These are phyloP conservation scores for Cosmopolites sordidus DNA, from an alignment of 2,888 invertebrate species.

Conservation along the genomic window DNA sequence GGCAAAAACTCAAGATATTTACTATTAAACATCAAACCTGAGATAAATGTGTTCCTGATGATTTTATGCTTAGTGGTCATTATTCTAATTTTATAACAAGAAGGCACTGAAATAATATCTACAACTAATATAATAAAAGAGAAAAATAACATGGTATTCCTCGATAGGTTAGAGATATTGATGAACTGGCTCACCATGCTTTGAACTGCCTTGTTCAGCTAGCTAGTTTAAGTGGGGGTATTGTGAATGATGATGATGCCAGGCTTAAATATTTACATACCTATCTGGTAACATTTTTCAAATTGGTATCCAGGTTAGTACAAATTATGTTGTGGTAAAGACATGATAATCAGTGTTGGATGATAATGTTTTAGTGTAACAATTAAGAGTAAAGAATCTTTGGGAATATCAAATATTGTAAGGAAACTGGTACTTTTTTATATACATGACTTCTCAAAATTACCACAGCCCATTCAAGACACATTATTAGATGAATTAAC, in stretches of 20 bases:
- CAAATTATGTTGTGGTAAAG: too few relatives aligned
- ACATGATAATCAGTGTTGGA: too few relatives aligned
- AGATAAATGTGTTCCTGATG: too few relatives aligned
- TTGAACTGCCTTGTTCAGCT: conserved; percentile 80
- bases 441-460: conserved; percentile 49
- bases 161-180: conserved; percentile 50
- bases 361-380: too few relatives aligned
- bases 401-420: conserved; percentile 64
- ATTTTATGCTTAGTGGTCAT: too few relatives aligned
- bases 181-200: conserved; percentile 71
- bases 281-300: conserved; percentile 59
- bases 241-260: conserved; percentile 49
- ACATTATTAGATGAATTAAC: conserved; percentile 60
- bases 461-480: conserved; percentile 49
- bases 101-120: too few relatives aligned
- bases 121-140: too few relatives aligned
- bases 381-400: conserved; percentile 61
- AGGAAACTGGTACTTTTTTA: conserved; percentile 60
- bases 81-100: too few relatives aligned
- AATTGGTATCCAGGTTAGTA: conserved; percentile 55
- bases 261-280: conserved; percentile 55
- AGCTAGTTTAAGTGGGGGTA: conserved; percentile 61
- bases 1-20: too few relatives aligned
- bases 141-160: too few relatives aligned
- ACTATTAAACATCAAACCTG: too few relatives aligned